Evolutionary conservation across 2,797 vertebrate species (phyloP).

Genomic region (Pteropus rufus): DNA sequence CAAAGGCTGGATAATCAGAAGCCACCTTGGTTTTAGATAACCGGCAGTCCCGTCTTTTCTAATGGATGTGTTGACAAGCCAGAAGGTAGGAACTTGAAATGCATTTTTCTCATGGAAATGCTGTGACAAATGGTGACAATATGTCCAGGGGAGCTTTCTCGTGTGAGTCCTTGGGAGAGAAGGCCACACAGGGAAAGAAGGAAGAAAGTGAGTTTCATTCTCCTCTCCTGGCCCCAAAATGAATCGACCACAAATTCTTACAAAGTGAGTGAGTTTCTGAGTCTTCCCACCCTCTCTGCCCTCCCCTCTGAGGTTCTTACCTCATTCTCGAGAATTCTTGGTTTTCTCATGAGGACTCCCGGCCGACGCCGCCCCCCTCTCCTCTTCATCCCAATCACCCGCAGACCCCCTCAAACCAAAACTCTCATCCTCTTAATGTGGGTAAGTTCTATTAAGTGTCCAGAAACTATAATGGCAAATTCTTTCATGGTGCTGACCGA

Average conservation of each 20-base stretch:
- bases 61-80: no score
- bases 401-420: neutral
- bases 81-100: neutral
- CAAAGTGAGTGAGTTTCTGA: neutral
- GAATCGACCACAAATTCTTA: neutral
- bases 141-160: neutral
- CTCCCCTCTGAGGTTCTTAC: neutral
- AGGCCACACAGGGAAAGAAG: neutral
- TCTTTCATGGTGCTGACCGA: accelerated
- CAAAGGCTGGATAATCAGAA: neutral
- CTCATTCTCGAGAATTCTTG: neutral
- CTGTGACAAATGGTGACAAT: neutral
- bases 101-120: neutral
- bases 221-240: neutral
- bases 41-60: neutral
- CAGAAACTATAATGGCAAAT: neutral
- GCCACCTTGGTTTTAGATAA: neutral
- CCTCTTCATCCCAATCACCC: no score
- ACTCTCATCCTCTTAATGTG: neutral
- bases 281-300: neutral
- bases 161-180: neutral
- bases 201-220: neutral
- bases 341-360: neutral
- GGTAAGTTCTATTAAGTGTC: neutral
- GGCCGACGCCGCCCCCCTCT: neutral